Percentiles rank a stretch among this genome's conserved stretches.
These are phyloP conservation scores for Timema cristinae DNA, from an alignment of 2,888 invertebrate species.

Conservation along the genomic window DNA sequence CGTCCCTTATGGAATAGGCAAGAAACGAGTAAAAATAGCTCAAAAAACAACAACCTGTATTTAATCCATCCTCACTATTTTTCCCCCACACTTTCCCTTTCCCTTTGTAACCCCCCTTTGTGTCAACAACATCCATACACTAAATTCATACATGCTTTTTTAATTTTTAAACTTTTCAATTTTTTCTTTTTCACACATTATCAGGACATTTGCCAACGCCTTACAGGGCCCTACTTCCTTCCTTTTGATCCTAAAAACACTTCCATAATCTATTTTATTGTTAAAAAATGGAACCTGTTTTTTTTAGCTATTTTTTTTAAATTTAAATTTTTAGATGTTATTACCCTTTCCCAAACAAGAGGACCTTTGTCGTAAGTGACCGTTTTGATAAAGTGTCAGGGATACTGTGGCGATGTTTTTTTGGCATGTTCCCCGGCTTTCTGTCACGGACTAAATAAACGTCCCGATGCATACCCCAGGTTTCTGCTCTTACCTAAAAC, in stretches of 20 bases:
- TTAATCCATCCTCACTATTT: too few species aligned
- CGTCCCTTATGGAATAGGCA: too few species aligned
- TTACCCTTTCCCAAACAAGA: slow-evolving; percentile 68
- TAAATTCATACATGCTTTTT: too few species aligned
- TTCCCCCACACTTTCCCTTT: too few species aligned
- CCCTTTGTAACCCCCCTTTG: too few species aligned
- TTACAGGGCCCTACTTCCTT: too few species aligned
- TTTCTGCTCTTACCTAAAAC: slow-evolving; percentile 79
- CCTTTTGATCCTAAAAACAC: too few species aligned
- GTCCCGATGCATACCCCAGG: slow-evolving; percentile 95
- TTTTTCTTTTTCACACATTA: background rate
- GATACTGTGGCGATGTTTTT: slow-evolving; percentile 86
- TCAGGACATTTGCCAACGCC: too few species aligned
- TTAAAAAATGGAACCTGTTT: background rate
- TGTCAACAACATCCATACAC: too few species aligned
- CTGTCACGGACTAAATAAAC: slow-evolving; percentile 78
- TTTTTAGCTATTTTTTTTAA: background rate
- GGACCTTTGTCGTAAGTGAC: slow-evolving; percentile 81
- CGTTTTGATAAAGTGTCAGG: slow-evolving; percentile 75
- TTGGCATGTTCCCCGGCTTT: slow-evolving; percentile 90
- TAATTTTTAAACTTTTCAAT: background rate
- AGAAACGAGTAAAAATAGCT: too few species aligned
- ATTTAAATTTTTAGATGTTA: slow-evolving; percentile 11
- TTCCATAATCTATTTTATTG: background rate
- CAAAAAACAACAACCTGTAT: too few species aligned